phyloP scores from a whole-genome alignment of 2,797 vertebrate genomes.

The Cetoscarus ocellatus region DNA sequence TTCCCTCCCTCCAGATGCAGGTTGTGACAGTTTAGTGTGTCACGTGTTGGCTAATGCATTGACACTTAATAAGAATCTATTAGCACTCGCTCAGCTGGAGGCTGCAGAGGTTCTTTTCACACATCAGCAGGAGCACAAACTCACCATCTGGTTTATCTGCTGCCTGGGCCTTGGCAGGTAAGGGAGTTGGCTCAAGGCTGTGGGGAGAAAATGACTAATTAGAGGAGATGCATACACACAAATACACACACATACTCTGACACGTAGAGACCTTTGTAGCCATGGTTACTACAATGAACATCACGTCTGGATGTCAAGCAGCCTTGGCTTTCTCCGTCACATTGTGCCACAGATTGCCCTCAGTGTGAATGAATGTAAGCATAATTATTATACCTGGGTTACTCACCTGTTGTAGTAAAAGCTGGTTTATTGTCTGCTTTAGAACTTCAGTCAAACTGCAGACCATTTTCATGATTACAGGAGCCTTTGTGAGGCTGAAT shows the following conservation, averaged over 20 bases:
- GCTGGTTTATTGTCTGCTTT: neutral
- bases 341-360: conserved; percentile 23
- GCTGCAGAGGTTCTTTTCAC: conserved; percentile 57
- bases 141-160: conserved; percentile 83
- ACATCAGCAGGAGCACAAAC: conserved; percentile 70
- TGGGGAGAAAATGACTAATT: conserved; percentile 75
- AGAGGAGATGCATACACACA: conserved; percentile 47
- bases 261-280: conserved; percentile 36
- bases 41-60: conserved; percentile 30
- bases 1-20: conserved; percentile 25
- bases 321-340: conserved; percentile 30
- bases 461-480: conserved; percentile 7
- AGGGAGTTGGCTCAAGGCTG: conserved; percentile 81
- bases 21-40: conserved; percentile 25
- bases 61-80: conserved; percentile 69
- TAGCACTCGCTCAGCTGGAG: conserved; percentile 55
- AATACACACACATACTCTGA: conserved; percentile 3
- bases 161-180: conserved; percentile 78
- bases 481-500: conserved; percentile 17
- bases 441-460: conserved; percentile 8
- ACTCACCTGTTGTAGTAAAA: conserved; percentile 26
- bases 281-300: conserved; percentile 64
- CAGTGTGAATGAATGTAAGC: conserved; percentile 22
- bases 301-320: conserved; percentile 42
- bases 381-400: neutral